These are phyloP conservation scores for Eristalis tenax DNA, from an alignment of 2,888 invertebrate genomes.

Conservation along the genomic window DNA sequence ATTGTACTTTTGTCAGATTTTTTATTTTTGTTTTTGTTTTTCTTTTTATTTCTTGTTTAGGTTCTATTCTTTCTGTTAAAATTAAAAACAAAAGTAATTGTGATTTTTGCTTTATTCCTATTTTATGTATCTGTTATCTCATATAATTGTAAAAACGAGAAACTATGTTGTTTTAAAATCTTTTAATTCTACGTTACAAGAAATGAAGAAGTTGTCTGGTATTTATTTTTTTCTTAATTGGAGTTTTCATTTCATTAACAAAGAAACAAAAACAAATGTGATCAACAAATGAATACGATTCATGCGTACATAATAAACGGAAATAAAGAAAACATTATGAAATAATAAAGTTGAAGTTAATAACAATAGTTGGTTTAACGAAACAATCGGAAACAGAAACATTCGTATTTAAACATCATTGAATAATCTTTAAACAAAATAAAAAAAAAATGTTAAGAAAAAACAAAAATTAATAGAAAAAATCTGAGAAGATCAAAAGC, in stretches of 20 bases:
- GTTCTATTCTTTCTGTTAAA: constrained; percentile 26
- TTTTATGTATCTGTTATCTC: constrained; percentile 24
- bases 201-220: constrained; percentile 7
- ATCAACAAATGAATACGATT: constrained; percentile 30
- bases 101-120: constrained; percentile 38
- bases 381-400: constrained; percentile 48
- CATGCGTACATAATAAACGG: constrained; percentile 15
- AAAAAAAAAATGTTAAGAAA: constrained; percentile 3
- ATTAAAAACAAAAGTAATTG: constrained; percentile 35
- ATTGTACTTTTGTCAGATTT: constrained; percentile 68
- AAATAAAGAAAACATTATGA: constrained; percentile 17
- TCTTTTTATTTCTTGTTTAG: neutral
- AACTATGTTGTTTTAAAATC: constrained; percentile 32
- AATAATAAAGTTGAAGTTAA: constrained; percentile 7
- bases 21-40: constrained; percentile 1
- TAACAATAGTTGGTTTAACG: constrained; percentile 53
- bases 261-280: constrained; percentile 39
- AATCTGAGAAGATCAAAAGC: constrained; percentile 5
- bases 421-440: neutral
- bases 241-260: constrained; percentile 23
- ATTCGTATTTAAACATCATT: neutral
- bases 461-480: constrained; percentile 22
- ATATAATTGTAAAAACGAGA: constrained; percentile 56
- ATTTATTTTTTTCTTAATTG: constrained; percentile 13
- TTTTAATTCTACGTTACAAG: constrained; percentile 29